Percentiles rank a stretch among this genome's conserved stretches.
Conservation (phyloP, 2,113 vertebrate species). For the Hiodon tergisus region DNA sequence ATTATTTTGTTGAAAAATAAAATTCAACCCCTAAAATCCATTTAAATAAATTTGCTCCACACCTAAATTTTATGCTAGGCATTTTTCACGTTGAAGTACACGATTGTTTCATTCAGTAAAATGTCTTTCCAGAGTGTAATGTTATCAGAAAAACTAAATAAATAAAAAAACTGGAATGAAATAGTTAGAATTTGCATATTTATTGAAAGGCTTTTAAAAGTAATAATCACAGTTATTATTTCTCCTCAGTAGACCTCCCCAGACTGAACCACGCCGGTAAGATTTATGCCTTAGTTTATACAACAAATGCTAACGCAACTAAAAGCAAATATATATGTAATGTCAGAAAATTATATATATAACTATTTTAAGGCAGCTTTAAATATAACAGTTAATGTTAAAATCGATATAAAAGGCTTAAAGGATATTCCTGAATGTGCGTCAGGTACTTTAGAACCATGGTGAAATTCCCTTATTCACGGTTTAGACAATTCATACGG, state of each 20-base stretch:
- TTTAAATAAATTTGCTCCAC: constrained; percentile 14
- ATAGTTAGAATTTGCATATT: constrained; percentile 5
- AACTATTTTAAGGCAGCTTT: too few relatives aligned
- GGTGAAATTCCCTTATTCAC: too few relatives aligned
- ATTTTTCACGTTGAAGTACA: constrained; percentile 14
- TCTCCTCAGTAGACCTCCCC: constrained; percentile 1
- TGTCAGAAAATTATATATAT: too few relatives aligned
- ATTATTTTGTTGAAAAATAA: too few relatives aligned
- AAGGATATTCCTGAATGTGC: too few relatives aligned
- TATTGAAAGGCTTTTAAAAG: constrained; percentile 15
- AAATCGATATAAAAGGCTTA: too few relatives aligned
- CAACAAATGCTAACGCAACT: background rate
- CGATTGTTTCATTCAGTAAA: background rate
- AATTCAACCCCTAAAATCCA: constrained; percentile 1
- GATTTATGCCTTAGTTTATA: background rate
- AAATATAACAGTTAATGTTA: too few relatives aligned
- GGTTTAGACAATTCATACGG: too few relatives aligned
- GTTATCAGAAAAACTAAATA: constrained; percentile 3
- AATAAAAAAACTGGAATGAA: background rate
- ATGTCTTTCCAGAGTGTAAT: constrained; percentile 15
- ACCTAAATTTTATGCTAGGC: background rate
- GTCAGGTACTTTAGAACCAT: too few relatives aligned
- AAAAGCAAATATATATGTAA: too few relatives aligned
- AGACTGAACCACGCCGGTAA: background rate
- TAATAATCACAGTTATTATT: background rate